Base-by-base conservation (phyloP, 2,797 vertebrate species). In the Gymnothorax reevesii region DNA sequence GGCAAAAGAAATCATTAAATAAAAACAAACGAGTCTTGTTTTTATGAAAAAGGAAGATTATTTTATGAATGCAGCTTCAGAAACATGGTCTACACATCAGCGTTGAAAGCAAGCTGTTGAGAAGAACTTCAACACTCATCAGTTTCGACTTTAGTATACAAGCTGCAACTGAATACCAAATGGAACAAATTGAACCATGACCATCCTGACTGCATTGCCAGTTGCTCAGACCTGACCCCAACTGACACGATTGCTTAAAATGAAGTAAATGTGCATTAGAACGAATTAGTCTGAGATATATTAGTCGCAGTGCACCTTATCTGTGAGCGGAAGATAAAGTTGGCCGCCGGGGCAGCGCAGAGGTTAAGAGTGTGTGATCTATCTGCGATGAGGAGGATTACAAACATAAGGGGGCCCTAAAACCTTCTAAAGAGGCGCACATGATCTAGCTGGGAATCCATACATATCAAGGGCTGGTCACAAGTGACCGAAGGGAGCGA, bases 301-400 rank as follows among this genome's bases (percentile, higher is more conserved):
- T 57, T n/a, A 66, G 55, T 82, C 89, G 88, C 22, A 89, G 82
- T 77, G 12, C 84, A 73, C 86, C 89, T 91, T 84, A 83, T 83
- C 42, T n/a, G 57, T 49, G 85, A 87, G 82, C 85, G 87, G 89
- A 89, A 87, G 87, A 88, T 86, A 89, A 88, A 84, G 84, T 90
- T 83, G 87, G 89, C 89, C 90, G 89, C 84, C 89, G 92, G 77
- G 75, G 93, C 91, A 91, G 90, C 17, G 87, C 77, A 62, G 77
- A 88, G 93, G 94, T 94, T 93, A 95, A 95, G 94, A 94, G 91
- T 89, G 13, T 64, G 89, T 90, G 91, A 94, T 94, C 92, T 92
- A 91, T 88, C 88, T 49, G 88, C 93, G 93, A 93, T 89, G 90
- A 42, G 82, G 84, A 17, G 60, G 84, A 13, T 80, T 90, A 95